phyloP scores from a whole-genome alignment of 2,113 vertebrate genomes.

The Ursus arctos region DNA sequence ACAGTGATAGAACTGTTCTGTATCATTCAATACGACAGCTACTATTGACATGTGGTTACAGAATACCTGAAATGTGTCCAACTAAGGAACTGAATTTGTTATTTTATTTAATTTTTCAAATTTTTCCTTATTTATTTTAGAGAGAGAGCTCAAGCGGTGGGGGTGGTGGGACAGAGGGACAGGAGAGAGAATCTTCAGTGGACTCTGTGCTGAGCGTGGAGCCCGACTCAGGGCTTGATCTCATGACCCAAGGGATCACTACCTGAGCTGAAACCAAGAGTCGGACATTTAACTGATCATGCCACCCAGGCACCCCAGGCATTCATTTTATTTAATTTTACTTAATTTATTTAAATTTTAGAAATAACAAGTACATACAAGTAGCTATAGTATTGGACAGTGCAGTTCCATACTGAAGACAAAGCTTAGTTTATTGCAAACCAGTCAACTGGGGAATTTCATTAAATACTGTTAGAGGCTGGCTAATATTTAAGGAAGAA shows the following conservation, averaged over 20 bases:
- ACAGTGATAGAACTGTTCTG: background rate
- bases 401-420: background rate
- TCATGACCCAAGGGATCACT: background rate
- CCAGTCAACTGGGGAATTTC: background rate
- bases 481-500: background rate
- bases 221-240: background rate
- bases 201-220: background rate
- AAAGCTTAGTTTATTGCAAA: background rate
- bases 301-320: background rate
- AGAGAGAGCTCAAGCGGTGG: background rate
- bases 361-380: background rate
- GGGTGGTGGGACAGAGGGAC: background rate
- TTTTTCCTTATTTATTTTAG: background rate
- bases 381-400: background rate
- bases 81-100: background rate
- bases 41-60: background rate
- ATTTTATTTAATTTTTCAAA: background rate
- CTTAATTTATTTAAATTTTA: slow-evolving; percentile 28
- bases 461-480: background rate
- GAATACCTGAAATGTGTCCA: background rate
- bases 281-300: background rate
- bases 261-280: background rate
- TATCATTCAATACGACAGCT: background rate
- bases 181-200: background rate
- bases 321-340: slow-evolving; percentile 38